Evolutionary conservation across 2,113 vertebrate species (phyloP).

Genomic region (Hippocampus abdominalis): DNA sequence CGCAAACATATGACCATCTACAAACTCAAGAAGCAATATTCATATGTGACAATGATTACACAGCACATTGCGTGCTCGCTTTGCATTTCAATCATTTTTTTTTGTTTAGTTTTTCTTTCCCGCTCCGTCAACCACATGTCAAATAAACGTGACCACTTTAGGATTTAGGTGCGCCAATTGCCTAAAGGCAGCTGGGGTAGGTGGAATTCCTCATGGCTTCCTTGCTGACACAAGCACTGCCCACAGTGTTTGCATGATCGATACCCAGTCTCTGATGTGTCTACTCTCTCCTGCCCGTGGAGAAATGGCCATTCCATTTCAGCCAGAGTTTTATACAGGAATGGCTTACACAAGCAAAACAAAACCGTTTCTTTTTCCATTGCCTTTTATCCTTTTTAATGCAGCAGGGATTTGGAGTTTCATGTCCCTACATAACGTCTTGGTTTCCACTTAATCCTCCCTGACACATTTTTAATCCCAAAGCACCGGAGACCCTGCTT

Average conservation of each 20-base stretch:
- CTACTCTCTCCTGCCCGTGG: slow-evolving; percentile 41
- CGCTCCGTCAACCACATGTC: too few species aligned
- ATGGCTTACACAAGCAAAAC: slow-evolving; percentile 30
- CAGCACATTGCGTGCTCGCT: too few species aligned
- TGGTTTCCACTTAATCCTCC: slow-evolving; percentile 43
- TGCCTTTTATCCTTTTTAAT: slow-evolving; percentile 35
- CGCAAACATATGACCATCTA: too few species aligned
- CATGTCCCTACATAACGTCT: slow-evolving; percentile 15
- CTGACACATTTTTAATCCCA: slow-evolving; percentile 64
- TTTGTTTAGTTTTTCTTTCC: too few species aligned
- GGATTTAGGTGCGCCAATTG: too few species aligned
- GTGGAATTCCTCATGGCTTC: slow-evolving; percentile 35
- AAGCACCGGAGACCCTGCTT: slow-evolving; percentile 64
- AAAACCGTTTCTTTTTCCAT: slow-evolving; percentile 20
- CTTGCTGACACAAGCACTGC: slow-evolving; percentile 34
- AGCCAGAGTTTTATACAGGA: slow-evolving; percentile 46
- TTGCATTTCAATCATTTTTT: too few species aligned
- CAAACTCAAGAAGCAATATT: too few species aligned
- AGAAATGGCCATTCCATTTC: slow-evolving; percentile 21
- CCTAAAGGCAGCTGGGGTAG: slow-evolving; percentile 2
- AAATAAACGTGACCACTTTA: too few species aligned
- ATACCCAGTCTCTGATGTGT: slow-evolving; percentile 60
- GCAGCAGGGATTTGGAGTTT: slow-evolving; percentile 49
- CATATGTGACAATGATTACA: too few species aligned
- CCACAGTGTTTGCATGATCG: slow-evolving; percentile 71